Evolutionary conservation across 2,797 vertebrate species (phyloP), one percentile per base, ranked within the genome.

Genomic region (Rhinophrynus dorsalis): DNA sequence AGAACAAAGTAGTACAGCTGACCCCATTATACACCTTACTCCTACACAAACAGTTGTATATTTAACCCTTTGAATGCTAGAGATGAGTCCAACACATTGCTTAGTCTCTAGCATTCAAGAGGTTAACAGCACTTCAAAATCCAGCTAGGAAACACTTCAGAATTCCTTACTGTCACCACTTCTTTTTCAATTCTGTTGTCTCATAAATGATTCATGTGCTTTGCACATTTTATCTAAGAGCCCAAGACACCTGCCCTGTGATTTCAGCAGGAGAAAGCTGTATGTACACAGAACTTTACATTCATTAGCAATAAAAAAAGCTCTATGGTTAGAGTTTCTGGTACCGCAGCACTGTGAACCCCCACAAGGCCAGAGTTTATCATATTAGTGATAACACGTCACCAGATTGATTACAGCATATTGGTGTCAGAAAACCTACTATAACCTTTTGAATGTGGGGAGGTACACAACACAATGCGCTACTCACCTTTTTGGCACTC

Each of bases 141-240:
- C 52, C 35, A 29, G 48, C 51, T 59, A 40, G 8, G 38, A 51
- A 52, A 67, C 70, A 67, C 70, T 54, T 66, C 35, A 52, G 38
- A 54, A 67, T 33, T 57, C 55, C 42, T 57, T 30, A 59, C 45
- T 66, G 55, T 73, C 55, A 73, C 64, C 62, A 45, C 27, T 64
- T 59, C 55, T 44, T 45, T 48, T 56, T 57, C 32, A 29, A 29
- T 45, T 48, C 45, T 54, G 61, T 57, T 24, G 45, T 54, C 62
- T 73, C 55, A 57, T 17, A 57, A 76, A 59, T 12, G 3, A 75
- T 48, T 66, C 68, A 65, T 44, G 76, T 66, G 69, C 79, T 42
- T 33, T 35, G 1, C 57, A 57, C 18, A 63, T 1, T 0, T 61
- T 72, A 76, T 47, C 66, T 54, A 60, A 78, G 74, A 4, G 5